A percentile compares a stretch with the other conserved stretches of the same genome.
Evolutionary conservation across 2,888 invertebrate species (phyloP).

Genomic region (Pteria penguin): DNA sequence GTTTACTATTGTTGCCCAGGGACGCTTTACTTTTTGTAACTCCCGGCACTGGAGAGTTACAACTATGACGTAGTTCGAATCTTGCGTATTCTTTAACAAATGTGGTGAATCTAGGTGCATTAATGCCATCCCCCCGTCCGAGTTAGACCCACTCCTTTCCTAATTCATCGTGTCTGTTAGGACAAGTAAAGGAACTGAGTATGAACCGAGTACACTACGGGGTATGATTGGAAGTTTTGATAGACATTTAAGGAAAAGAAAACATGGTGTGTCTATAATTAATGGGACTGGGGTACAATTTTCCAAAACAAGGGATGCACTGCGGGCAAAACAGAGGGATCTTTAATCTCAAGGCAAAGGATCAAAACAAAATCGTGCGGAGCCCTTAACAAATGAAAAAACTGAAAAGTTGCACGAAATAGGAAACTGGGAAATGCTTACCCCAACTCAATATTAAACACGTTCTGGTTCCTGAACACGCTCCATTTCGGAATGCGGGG

Average conservation of each 20-base stretch:
- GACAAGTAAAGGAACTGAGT: slow-evolving; percentile 2
- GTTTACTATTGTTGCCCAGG: no score
- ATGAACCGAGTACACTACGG: slow-evolving; percentile 11
- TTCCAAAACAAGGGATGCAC: not conserved
- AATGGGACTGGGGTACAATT: not conserved
- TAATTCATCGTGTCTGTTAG: no score
- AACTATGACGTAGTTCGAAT: no score
- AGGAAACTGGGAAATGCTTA: not conserved
- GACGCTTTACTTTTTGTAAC: no score
- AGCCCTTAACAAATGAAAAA: not conserved
- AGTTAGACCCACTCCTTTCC: no score
- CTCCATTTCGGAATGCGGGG: not conserved
- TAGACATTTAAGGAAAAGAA: not conserved
- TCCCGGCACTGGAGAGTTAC: no score
- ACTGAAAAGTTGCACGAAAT: not conserved
- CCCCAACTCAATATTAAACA: not conserved
- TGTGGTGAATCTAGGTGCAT: no score
- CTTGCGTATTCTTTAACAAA: no score
- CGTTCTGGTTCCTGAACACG: slow-evolving; percentile 1
- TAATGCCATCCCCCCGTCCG: no score
- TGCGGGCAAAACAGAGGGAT: slow-evolving; percentile 3
- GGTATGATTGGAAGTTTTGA: slow-evolving; percentile 1
- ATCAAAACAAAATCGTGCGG: not conserved
- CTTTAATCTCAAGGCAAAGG: not conserved
- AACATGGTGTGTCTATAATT: not conserved